Evolutionary conservation across 2,888 invertebrate genomes (phyloP), one percentile per base, ranked within the genome.

Genomic region (Trachelus stipa): DNA sequence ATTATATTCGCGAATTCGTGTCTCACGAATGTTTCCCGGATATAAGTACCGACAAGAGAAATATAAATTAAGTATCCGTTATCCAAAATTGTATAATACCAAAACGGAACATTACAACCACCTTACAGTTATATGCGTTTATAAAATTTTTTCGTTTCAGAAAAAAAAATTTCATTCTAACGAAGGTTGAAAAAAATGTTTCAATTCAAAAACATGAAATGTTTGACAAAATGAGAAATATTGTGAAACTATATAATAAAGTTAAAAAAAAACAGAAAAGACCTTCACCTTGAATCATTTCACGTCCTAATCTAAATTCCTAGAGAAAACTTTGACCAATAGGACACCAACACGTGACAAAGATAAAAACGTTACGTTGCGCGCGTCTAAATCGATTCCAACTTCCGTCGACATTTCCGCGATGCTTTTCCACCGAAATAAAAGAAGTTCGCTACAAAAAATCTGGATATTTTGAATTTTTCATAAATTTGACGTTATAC

Each of bases 311-410:
- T 6, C 15, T 31, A 71, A 33, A 12, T 15, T 15, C 31, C 6
- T 33, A 31, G 12, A 15, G 31, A 71, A 15, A 33, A 56, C 15
- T 15, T 12, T 31, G 12, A 31, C 71, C 71, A 71, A 71, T 71
- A 1, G 12, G 4, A 31, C 15, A 12, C 4, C 31, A 15, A 71
- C 31, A 11, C 71, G 71, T 71, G 31, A 33, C 15, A 71, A 12
- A 31, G 71, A 6, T 15, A 31, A 31, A 9, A 12, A 31, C 71
- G 30, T 3, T 30, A 30, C 15, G 71, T 71, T 33, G 71, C 71
- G 71, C 71, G 71, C 71, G 71, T 71, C 71, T 71, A 71, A 69
- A 69, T 69, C 69, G 69, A 69, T 69, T 12, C 30, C 15, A 30
- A 33, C 71, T 71, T 71, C 31, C 71, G 12, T 6, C 3, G 12